A percentile compares a stretch with the other conserved stretches of the same genome.
Evolutionary conservation across 2,888 invertebrate genomes (phyloP).

Genomic region (Rotaria macrura): DNA sequence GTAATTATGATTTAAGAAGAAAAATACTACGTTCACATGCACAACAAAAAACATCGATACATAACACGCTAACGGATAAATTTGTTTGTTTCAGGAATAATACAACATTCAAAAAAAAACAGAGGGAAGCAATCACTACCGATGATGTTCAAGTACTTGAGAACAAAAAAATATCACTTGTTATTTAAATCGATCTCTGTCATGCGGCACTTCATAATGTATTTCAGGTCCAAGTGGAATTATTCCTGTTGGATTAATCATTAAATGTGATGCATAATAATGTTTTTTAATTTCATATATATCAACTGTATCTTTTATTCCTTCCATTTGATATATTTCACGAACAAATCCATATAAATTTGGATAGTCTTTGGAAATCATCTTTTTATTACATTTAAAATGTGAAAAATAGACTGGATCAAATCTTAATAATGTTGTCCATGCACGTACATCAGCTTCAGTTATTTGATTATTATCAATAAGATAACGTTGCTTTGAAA

Average conservation of each 20-base stretch:
- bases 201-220: slow-evolving; percentile 8
- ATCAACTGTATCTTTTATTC: slow-evolving; percentile 42
- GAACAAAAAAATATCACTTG: background rate
- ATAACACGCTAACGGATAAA: too few relatives aligned
- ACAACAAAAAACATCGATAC: too few relatives aligned
- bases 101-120: too few relatives aligned
- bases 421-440: slow-evolving; percentile 43
- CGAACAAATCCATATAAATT: slow-evolving; percentile 43
- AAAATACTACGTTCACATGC: too few relatives aligned
- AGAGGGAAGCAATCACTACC: too few relatives aligned
- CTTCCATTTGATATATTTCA: slow-evolving; percentile 42
- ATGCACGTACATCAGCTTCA: slow-evolving; percentile 45
- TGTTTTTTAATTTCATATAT: slow-evolving; percentile 42
- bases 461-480: slow-evolving; percentile 40
- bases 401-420: slow-evolving; percentile 44
- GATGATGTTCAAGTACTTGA: background rate
- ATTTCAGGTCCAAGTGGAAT: background rate
- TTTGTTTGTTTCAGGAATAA: too few relatives aligned
- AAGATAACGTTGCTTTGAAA: slow-evolving; percentile 41
- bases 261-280: slow-evolving; percentile 39
- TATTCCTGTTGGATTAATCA: slow-evolving; percentile 3
- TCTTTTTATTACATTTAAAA: slow-evolving; percentile 46
- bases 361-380: slow-evolving; percentile 41
- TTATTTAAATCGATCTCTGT: background rate
- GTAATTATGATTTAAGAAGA: too few relatives aligned